Base-by-base conservation (phyloP, 1,140 invertebrate species). In the Drosophila rufa region DNA sequence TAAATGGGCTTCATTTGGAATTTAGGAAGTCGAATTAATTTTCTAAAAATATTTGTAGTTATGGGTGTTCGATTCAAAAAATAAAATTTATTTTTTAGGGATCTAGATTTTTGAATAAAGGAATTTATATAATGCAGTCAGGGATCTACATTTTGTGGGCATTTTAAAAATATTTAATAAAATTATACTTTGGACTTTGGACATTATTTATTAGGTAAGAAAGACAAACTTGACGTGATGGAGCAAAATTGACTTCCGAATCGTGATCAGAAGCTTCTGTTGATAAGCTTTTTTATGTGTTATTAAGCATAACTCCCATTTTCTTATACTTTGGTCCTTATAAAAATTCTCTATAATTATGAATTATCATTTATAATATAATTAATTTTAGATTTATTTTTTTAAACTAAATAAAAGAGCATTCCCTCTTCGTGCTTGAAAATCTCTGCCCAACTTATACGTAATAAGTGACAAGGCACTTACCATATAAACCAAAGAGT, bases 381-480 rank as follows among this genome's bases (percentile, higher is more conserved):
- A 53, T 42, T 19, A 0, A 43, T 33, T 33, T 5, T 12, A 42
- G 11, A 64, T 22, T 15, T 22, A 15, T 2, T 40, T 25, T 3
- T 11, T 4, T 3, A 27, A 61, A 25, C 3, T 15, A 15, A 33
- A 57, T 15, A n/a, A 15, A 51, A 84, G 77, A 55, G 81, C 47
- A 77, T 84, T 12, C 14, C 17, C 22, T 9, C 15, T 43, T 78
- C 55, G 14, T n/a, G 0, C 5, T 36, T 1, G 0, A 0, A 0
- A 14, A 17, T 14, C 11, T 8, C 36, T 4, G 0, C 6, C 38
- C 71, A 90, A 90, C 82, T 82, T 82, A 80, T 73, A 82, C 81
- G 75, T 90, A 82, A 90, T 85, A 82, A 74, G 56, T 66, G 75
- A 45, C 82, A 79, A 78, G 70, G 81, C 70, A 62, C 75, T 70